Evolutionary conservation across 2,797 vertebrate genomes (phyloP), one percentile per base, ranked within the genome.

Genomic region (Anguilla anguilla): DNA sequence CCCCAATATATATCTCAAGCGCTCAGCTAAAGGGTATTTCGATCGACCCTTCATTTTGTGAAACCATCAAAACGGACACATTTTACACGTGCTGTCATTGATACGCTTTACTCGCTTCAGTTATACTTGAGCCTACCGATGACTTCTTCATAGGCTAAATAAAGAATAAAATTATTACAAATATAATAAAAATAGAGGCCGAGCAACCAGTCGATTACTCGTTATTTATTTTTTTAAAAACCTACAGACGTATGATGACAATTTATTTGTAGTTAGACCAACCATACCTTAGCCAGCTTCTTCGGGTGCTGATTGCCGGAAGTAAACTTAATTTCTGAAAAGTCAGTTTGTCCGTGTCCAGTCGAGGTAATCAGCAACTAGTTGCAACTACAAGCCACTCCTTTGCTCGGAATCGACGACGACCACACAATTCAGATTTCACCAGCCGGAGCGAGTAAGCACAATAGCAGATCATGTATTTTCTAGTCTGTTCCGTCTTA

Each of bases 351-450:
- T 83, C 89, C 69, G 15, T 46, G 64, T 82, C 22, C 79, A 74
- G 79, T 74, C 22, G 53, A 77, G 82, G 67, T 92, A 93, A 93
- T 92, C 53, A 93, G 86, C 87, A 93, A 90, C 88, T 88, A 86
- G 79, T 22, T n/a, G 25, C 22, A n/a, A 46, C 46, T 15, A 51
- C 43, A 4, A 83, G 83, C 90, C 95, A 94, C 95, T 92, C 95
- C 94, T 92, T 88, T 85, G 85, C n/a, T 39, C 22, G 55, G 87
- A 39, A 46, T 46, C 43, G 43, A 46, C 43, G 43, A 46, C 90
- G 55, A 77, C 88, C 28, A 43, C 0, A 28, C 83, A 22, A 28
- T 53, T 35, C 2, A 91, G 86, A 6, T 55, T n/a, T 46, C 9
- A 87, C 90, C n/a, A 91, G 9, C 90, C 49, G 57, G 31, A 85